Evolutionary conservation across 2,797 vertebrate species (phyloP), one percentile per base, ranked within the genome.

Genomic region (Miichthys miiuy): DNA sequence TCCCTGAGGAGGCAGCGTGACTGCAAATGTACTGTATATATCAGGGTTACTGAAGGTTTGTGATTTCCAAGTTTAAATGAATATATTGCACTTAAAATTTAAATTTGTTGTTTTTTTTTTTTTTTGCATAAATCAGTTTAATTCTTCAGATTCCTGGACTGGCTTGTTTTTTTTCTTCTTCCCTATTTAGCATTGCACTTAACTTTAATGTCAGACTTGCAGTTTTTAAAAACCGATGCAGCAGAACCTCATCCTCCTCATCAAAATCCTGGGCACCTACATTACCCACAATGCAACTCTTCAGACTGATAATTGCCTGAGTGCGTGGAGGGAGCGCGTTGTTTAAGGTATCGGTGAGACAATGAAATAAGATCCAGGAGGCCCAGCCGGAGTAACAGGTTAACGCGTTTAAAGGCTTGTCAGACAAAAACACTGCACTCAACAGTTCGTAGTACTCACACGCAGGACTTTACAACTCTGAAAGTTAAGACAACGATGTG

Each of bases 1-100:
- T 82, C 80, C 81, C 72, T 71, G 73, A 79, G 73, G 73, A 80
- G 68, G 52, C 54, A 46, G 64, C 44, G 63, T 14, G 73, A 63
- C 79, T 81, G 71, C 74, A 54, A 55, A 71, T 71, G 25, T 23
- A 66, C 34, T 38, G 34, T 23, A 61, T 76, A 73, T 23, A 78
- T 82, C 60, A 67, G 87, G 64, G 74, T 82, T 73, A 81, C 21
- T 57, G 70, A 64, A 79, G 68, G 48, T 78, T 71, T 58, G 8
- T 52, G 23, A 18, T 77, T 72, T 42, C 27, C 52, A 75, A 67
- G 34, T 83, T 81, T 81, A 54, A 83, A 79, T 73, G 14, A 75
- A 60, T 4, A 20, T 6, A 6, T 55, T 54, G 58, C 25, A 17
- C 14, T 68, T 71, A 25, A 51, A 62, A 13, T 44, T 58, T 38